Evolutionary conservation across 2,888 invertebrate genomes (phyloP).

Genomic region (Meiosimyza platycephala): DNA sequence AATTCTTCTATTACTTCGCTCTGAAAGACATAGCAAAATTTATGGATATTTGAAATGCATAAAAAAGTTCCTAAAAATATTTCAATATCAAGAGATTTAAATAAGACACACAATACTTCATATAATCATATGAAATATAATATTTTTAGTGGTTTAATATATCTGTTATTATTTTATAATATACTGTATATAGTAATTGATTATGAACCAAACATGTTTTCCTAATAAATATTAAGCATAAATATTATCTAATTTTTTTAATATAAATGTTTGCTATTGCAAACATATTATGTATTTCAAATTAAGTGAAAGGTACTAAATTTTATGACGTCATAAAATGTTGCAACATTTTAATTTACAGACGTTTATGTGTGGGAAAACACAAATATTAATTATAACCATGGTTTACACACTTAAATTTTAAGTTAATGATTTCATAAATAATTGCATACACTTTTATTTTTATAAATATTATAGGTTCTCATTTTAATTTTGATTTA

Average conservation of each 20-base stretch:
- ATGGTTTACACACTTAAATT: background rate
- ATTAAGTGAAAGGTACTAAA: background rate
- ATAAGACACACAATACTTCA: constrained; percentile 30
- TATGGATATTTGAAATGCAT: constrained; percentile 20
- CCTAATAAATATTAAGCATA: background rate
- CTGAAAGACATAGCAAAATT: constrained; percentile 33
- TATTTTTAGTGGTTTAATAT: constrained; percentile 12
- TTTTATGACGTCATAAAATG: constrained; percentile 41
- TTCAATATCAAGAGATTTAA: background rate
- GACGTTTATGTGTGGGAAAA: constrained; percentile 6
- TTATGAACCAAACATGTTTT: constrained; percentile 21
- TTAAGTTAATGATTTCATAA: constrained; percentile 21
- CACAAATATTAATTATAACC: constrained; percentile 2
- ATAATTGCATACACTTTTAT: constrained; percentile 27
- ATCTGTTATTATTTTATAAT: constrained; percentile 26
- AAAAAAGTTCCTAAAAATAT: constrained; percentile 7
- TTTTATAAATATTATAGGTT: constrained; percentile 31
- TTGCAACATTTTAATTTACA: constrained; percentile 47
- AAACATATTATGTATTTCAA: background rate
- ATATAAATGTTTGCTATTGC: too few species aligned
- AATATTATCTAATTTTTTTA: too few species aligned
- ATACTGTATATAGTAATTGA: background rate
- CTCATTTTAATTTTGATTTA: constrained; percentile 25
- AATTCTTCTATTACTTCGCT: constrained; percentile 12
- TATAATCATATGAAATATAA: constrained; percentile 15